Conservation (phyloP, 2,888 invertebrate species). For the Fissipunctia ypsillon region DNA sequence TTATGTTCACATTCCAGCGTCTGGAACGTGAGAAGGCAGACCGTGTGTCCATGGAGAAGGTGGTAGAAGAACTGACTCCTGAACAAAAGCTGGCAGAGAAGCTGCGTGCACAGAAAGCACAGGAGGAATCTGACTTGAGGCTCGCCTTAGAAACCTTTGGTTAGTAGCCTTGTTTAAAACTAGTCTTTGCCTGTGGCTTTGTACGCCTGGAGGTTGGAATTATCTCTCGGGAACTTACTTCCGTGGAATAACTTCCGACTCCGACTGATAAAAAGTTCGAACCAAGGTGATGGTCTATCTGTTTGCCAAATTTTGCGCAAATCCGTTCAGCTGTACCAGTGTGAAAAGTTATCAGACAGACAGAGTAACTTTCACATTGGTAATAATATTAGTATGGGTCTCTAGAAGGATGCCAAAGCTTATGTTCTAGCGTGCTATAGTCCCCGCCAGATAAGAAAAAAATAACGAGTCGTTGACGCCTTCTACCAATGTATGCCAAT, state of each 20-base stretch:
- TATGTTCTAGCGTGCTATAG: too few species aligned
- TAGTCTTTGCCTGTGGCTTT: background rate
- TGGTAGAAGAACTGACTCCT: conserved; percentile 92
- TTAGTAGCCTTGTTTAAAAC: background rate
- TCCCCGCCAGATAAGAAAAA: too few species aligned
- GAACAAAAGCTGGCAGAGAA: conserved; percentile 95
- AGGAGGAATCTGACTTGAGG: conserved; percentile 96
- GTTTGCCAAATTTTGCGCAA: background rate
- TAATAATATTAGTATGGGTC: too few species aligned
- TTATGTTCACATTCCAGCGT: conserved; percentile 83
- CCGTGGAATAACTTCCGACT: background rate
- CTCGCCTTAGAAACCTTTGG: conserved; percentile 97
- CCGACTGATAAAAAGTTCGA: background rate
- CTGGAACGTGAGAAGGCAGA: conserved; percentile 92
- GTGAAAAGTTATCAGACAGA: background rate
- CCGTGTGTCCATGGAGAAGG: conserved; percentile 89
- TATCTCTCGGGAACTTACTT: background rate
- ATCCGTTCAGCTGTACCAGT: background rate
- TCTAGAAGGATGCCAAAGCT: too few species aligned
- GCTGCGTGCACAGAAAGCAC: conserved; percentile 94
- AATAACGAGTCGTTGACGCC: too few species aligned
- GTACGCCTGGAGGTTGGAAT: background rate
- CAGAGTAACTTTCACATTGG: background rate
- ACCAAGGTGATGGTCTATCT: background rate
- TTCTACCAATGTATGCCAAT: too few species aligned